These are phyloP conservation scores for Linyphia triangularis DNA, from an alignment of 2,888 invertebrate genomes.

Conservation along the genomic window DNA sequence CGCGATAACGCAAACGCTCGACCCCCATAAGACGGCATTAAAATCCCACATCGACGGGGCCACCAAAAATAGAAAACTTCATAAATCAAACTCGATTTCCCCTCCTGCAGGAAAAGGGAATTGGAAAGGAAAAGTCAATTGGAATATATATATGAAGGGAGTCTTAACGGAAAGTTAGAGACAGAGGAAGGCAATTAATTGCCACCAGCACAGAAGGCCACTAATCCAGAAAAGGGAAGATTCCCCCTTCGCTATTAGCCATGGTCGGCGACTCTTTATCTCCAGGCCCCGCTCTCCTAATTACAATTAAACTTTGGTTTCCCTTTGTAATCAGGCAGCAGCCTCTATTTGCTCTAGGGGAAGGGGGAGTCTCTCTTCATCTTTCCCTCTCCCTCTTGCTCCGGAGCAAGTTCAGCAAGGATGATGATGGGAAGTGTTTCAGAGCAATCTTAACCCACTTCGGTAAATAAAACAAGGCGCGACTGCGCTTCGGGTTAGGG, in stretches of 20 bases:
- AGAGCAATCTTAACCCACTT: constrained; percentile 73
- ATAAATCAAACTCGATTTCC: constrained; percentile 68
- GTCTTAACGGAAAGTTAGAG: constrained; percentile 69
- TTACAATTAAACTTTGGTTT: constrained; percentile 75
- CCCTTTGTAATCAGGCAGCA: constrained; percentile 72
- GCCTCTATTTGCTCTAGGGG: constrained; percentile 65
- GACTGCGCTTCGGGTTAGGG: neutral
- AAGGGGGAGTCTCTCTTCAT: constrained; percentile 1
- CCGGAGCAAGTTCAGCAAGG: constrained; percentile 14
- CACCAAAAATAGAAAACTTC: too few species aligned
- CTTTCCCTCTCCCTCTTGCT: constrained; percentile 17
- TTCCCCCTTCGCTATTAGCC: constrained; percentile 61
- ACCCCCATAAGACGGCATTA: neutral
- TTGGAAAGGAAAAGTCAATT: constrained; percentile 68
- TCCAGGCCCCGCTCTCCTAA: constrained; percentile 69
- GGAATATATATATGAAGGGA: constrained; percentile 62
- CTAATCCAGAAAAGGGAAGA: constrained; percentile 9
- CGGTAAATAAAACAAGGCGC: constrained; percentile 68
- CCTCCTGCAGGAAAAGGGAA: neutral
- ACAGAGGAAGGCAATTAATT: constrained; percentile 62
- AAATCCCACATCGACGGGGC: neutral
- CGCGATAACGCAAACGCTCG: neutral
- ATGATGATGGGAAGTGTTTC: constrained; percentile 74
- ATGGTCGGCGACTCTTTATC: constrained; percentile 73
- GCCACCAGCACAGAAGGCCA: constrained; percentile 33